Conservation (phyloP, 2,888 invertebrate species). For the Listrodromus nycthemerus region DNA sequence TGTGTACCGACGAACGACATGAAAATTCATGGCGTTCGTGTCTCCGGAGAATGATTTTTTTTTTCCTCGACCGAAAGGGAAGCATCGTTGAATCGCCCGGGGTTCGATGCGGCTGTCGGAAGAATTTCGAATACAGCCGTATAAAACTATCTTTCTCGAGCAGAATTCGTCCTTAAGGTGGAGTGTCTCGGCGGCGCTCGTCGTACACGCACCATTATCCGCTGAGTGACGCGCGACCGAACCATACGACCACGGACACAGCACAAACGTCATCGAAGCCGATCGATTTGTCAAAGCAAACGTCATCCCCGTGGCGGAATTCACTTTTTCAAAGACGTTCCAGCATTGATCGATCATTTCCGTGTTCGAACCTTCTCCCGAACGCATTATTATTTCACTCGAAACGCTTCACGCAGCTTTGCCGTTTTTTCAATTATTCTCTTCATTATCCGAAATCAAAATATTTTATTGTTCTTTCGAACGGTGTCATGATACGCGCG, state of each 20-base stretch:
- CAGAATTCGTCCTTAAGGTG: constrained; percentile 46
- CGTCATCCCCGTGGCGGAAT: no score
- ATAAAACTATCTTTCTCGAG: constrained; percentile 32
- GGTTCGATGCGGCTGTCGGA: no score
- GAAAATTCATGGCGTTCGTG: constrained; percentile 16
- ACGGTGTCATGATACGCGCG: neutral
- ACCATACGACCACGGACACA: constrained; percentile 47
- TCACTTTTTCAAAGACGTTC: no score
- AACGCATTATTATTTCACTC: constrained; percentile 35
- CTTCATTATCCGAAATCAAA: constrained; percentile 15
- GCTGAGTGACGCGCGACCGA: constrained; percentile 52
- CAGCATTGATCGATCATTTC: neutral
- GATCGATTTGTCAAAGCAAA: no score
- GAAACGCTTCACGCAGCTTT: constrained; percentile 12
- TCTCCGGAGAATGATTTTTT: neutral
- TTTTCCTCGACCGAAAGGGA: constrained; percentile 16
- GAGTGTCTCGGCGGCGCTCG: constrained; percentile 47
- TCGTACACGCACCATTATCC: constrained; percentile 55
- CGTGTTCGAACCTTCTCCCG: neutral
- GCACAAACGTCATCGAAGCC: no score
- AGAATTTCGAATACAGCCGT: constrained; percentile 20
- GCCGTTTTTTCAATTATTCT: neutral
- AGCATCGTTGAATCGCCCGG: no score
- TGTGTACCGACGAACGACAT: neutral
- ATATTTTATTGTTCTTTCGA: neutral